phyloP scores from a whole-genome alignment of 2,797 vertebrate species.

The Paedocypris micromegethes region DNA sequence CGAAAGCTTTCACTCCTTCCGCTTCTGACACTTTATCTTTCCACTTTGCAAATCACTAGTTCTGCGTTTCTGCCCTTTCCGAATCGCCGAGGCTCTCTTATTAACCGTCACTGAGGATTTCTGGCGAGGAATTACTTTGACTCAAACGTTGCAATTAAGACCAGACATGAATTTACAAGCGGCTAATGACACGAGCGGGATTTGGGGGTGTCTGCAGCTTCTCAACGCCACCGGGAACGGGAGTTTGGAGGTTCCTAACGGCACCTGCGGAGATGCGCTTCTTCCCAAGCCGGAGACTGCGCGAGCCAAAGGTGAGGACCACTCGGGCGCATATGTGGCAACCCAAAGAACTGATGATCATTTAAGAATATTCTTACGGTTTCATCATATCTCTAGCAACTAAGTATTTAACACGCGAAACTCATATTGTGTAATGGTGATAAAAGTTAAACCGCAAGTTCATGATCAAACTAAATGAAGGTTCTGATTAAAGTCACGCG shows the following conservation, averaged over 20 bases:
- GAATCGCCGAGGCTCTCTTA: neutral
- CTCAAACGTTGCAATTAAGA: neutral
- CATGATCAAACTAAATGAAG: no score
- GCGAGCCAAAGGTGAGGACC: slow-evolving; percentile 59
- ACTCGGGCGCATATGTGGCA: neutral
- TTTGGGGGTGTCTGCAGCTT: slow-evolving; percentile 51
- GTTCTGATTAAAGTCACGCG: no score
- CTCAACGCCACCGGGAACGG: slow-evolving; percentile 51
- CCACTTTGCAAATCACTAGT: neutral
- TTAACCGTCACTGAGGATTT: neutral
- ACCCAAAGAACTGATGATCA: no score
- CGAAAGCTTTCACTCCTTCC: neutral
- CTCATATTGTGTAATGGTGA: no score
- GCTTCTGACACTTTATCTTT: neutral
- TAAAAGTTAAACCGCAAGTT: neutral
- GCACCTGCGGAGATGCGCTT: slow-evolving; percentile 60
- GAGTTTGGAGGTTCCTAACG: slow-evolving; percentile 55
- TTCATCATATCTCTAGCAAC: no score
- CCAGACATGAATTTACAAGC: slow-evolving; percentile 58
- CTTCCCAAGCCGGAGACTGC: slow-evolving; percentile 43
- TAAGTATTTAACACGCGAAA: no score
- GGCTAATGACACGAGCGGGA: slow-evolving; percentile 54
- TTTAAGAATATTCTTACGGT: no score
- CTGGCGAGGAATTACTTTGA: slow-evolving; percentile 10
- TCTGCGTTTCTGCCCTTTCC: neutral